Base-by-base conservation (phyloP, 2,888 invertebrate genomes). In the Mythimna albipuncta region DNA sequence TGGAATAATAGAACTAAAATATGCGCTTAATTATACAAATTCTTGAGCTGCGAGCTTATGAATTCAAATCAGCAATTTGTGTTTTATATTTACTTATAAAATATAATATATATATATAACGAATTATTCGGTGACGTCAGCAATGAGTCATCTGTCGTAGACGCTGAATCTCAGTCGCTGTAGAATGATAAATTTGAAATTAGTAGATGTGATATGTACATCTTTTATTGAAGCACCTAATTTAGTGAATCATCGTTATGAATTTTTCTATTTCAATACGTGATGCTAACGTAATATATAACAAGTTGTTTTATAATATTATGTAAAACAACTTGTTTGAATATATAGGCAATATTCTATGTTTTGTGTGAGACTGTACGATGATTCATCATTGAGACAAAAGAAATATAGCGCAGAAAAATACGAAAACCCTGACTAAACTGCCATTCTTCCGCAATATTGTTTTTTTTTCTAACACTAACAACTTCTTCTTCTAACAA, bases 101-200 rank as follows among this genome's bases (percentile, higher is more conserved):
- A 76, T 77, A 64, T 41, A 41, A 76, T 77, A 64, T 41, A 41
- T 41, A 41, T 41, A 69, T 61, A n/a, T 50, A 50, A 19, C 19
- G 57, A 52, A 57, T 69, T 74, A 68, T 75, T 58, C 35, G 44
- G 44, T 88, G 81, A 86, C 77, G 77, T 82, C 82, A 86, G 44
- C 54, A 68, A 64, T 88, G 88, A 89, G 77, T 88, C 87, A 89
- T 75, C 21, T 6, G n/a, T 38, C 41, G 72, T 62, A 85, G 85
- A 86, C 87, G 58, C 64, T 57, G 67, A 71, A 87, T 87, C 87
- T 85, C 77, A 72, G 72, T 80, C 57, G 65, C 72, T 69, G 57
- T 67, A 79, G 79, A 74, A 82, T 77, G 73, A 72, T 66, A 69
- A 61, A 71, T 70, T 67, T 54, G 54, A 65, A 71, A 74, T 76